Base-by-base conservation (phyloP, 2,797 vertebrate genomes). In the Chromis chromis region DNA sequence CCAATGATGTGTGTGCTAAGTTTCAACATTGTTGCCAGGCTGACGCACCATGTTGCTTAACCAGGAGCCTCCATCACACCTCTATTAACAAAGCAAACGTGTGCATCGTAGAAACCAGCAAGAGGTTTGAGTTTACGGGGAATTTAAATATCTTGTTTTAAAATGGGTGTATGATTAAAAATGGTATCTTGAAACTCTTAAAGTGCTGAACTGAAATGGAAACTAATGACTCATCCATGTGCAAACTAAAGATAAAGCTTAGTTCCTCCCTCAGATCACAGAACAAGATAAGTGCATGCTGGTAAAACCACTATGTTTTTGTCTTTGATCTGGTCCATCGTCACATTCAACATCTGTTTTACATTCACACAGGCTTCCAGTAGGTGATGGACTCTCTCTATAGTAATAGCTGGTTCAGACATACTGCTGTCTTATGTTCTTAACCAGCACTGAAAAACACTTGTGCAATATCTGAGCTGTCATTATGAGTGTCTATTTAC, bases 211-310 rank as follows among this genome's bases (percentile, higher is more conserved):
- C 28, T 10, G 14, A 77, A 68, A 76, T 64, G 53, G 2, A 55
- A 48, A 68, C 40, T 0, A 33, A 31, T 74, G 52, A 79, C 50
- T 73, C 36, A 55, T 76, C 21, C 31, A 19, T 49, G 66, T 50
- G 48, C n/a, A 50, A 55, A 64, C 40, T 44, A 16, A 49, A 63
- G 22, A 42, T 49, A 62, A 66, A 56, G 55, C 40, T 10, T 49
- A 10, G 54, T 67, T 59, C 65, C 52, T 54, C 39, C 33, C 6
- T 46, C 33, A 49, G 22, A 71, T 62, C 22, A 17, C n/a, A 69
- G 14, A 57, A 58, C 12, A n/a, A 46, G 33, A 53, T 62, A n/a
- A 39, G 31, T 27, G 24, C 0, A 40, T 52, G 39, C 24, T 53
- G 3, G 1, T 57, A 19, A 66, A 65, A 33, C 25, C 4, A 40